phyloP scores from a whole-genome alignment of 2,113 vertebrate species.

The Rhipidura dahli region DNA sequence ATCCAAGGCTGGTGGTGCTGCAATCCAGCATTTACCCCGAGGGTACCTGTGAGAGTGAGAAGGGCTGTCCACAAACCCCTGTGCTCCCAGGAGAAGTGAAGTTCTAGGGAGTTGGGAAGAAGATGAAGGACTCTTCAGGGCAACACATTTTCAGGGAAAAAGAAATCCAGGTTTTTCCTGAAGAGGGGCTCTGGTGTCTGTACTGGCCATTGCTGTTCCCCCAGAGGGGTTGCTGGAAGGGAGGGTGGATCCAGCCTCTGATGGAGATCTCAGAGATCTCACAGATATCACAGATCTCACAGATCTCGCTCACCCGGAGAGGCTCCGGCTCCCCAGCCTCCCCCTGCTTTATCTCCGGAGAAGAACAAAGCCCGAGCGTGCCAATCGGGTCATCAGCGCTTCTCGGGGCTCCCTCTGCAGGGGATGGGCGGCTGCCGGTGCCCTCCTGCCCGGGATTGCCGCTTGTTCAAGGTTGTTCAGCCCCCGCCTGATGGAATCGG shows the following conservation, averaged over 20 bases:
- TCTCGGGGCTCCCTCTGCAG: neutral
- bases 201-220: fast-evolving
- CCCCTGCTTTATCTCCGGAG: neutral
- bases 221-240: fast-evolving
- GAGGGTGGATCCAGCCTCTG: fast-evolving
- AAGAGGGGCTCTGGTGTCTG: neutral
- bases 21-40: neutral
- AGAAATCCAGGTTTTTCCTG: neutral
- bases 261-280: too few species aligned
- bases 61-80: neutral
- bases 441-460: neutral
- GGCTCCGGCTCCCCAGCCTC: neutral
- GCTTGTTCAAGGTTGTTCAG: neutral
- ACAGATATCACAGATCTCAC: neutral
- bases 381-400: neutral
- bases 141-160: neutral
- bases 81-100: neutral
- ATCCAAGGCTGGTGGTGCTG: fast-evolving
- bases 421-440: neutral
- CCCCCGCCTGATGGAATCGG: neutral
- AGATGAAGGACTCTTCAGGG: neutral
- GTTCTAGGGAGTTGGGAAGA: neutral
- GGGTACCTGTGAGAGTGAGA: neutral
- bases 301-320: neutral
- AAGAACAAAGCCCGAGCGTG: neutral